Base-by-base conservation (phyloP, 2,113 vertebrate genomes). In the Egretta garzetta region DNA sequence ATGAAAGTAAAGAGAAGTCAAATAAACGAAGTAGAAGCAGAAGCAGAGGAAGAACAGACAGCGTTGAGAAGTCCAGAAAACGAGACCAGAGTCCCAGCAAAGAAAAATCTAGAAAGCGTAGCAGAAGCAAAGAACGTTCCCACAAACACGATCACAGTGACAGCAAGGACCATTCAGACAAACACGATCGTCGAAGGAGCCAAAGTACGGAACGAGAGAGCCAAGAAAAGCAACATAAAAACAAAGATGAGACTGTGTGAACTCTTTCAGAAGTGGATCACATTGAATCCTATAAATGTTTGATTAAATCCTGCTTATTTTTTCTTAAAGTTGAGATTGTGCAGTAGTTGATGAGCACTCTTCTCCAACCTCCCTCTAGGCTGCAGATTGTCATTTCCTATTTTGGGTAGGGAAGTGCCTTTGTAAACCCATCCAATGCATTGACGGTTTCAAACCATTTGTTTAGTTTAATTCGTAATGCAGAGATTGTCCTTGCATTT, bases 321-420 rank as follows among this genome's bases (percentile, higher is more conserved):
- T 95, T 97, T 94, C 93, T 97, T 96, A 91, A 79, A 98, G 93
- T 98, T 98, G 97, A 98, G 93, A 97, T 98, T 98, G 98, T 98
- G 98, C 98, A 96, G 98, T 98, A 98, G 98, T 98, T 98, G 85
- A 75, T 98, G 88, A 82, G 88, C 98, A 98, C 98, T 98, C 98
- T 98, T 97, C 96, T 98, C 97, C 96, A 92, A 98, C 97, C 97
- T 98, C 97, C 98, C 97, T 94, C 94, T 97, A 97, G 97, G 98
- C 98, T 98, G 95, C 98, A 98, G 97, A 83, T 98, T 97, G 98
- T 98, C 97, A 95, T 98, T 98, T 98, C 97, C 97, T 97, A 95
- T 98, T 98, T 97, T 97, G 97, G 97, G 98, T 98, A 98, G 98
- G 98, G 98, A 99, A 98, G 98, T 99, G 98, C 98, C 98, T 99